Conservation (phyloP, 2,113 vertebrate species). For the Pseudois nayaur region DNA sequence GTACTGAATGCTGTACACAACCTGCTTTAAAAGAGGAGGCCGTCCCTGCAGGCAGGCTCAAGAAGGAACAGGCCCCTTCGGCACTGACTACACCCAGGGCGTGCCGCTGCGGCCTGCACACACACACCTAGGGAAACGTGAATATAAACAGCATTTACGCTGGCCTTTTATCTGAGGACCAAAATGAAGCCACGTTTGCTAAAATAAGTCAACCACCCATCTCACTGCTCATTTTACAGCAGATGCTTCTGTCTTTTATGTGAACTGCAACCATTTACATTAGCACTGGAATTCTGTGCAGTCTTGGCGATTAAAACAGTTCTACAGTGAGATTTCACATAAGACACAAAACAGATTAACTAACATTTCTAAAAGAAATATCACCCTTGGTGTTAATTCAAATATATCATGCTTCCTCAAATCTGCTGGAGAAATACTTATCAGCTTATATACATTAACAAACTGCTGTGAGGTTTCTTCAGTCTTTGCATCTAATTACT, state of each 20-base stretch:
- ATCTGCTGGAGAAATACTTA: constrained; percentile 90
- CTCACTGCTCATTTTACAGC: constrained; percentile 79
- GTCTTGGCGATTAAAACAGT: constrained; percentile 88
- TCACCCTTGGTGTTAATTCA: constrained; percentile 86
- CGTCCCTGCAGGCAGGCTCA: constrained; percentile 93
- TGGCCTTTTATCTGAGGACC: constrained; percentile 86
- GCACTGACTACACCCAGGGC: constrained; percentile 93
- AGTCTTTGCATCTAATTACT: constrained; percentile 88
- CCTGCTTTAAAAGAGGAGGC: constrained; percentile 94
- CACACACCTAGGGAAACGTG: constrained; percentile 94
- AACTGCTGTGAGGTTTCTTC: constrained; percentile 86
- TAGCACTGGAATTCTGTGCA: constrained; percentile 85
- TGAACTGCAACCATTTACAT: constrained; percentile 85
- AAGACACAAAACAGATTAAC: constrained; percentile 86
- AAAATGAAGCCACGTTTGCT: constrained; percentile 89
- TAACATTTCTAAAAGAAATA: constrained; percentile 89
- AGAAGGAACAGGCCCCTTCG: constrained; percentile 91
- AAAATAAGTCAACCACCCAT: constrained; percentile 87
- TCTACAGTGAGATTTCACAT: constrained; percentile 87
- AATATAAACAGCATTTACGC: constrained; percentile 96
- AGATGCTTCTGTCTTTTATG: constrained; percentile 78
- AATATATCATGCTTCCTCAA: constrained; percentile 88
- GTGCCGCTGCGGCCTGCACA: constrained; percentile 92
- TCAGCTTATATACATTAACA: constrained; percentile 91
- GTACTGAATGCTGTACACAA: constrained; percentile 94